Evolutionary conservation across 2,113 vertebrate genomes (phyloP).

Genomic region (Saimiri boliviensis): DNA sequence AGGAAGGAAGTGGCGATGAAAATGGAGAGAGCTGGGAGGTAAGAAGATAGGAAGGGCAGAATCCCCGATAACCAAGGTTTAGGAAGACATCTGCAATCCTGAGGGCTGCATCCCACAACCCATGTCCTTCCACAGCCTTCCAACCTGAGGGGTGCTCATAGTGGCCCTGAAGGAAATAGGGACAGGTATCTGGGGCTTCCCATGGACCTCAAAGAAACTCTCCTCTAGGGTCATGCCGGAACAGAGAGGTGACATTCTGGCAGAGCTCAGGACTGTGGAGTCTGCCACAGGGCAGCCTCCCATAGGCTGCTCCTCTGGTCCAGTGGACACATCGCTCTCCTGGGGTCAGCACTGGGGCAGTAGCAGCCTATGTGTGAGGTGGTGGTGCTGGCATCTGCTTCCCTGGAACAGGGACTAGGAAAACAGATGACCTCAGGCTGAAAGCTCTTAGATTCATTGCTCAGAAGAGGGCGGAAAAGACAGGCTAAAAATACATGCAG

Average conservation of each 20-base stretch:
- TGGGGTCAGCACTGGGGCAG: constrained; percentile 74
- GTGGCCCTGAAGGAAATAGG: background rate
- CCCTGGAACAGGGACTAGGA: constrained; percentile 72
- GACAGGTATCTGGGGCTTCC: background rate
- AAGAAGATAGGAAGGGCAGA: background rate
- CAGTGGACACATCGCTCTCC: constrained; percentile 67
- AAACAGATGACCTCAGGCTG: constrained; percentile 80
- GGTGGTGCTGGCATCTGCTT: constrained; percentile 69
- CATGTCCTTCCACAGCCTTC: background rate
- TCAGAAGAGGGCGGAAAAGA: constrained; percentile 76
- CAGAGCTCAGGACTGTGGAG: background rate
- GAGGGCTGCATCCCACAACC: background rate
- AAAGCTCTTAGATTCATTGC: constrained; percentile 69
- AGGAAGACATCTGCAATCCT: background rate
- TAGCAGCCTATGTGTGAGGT: constrained; percentile 78
- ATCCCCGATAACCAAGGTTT: rapidly evolving
- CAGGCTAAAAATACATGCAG: constrained; percentile 75
- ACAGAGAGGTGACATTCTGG: constrained; percentile 40
- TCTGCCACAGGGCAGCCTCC: constrained; percentile 39
- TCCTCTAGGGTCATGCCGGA: background rate
- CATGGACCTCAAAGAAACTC: background rate
- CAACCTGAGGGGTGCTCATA: background rate
- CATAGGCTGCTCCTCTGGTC: constrained; percentile 71
- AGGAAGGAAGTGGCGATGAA: background rate
- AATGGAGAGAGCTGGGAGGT: background rate